Evolutionary conservation across 1,140 invertebrate species (phyloP), one percentile per base, ranked within the genome.

Genomic region (Cotesia typhae): DNA sequence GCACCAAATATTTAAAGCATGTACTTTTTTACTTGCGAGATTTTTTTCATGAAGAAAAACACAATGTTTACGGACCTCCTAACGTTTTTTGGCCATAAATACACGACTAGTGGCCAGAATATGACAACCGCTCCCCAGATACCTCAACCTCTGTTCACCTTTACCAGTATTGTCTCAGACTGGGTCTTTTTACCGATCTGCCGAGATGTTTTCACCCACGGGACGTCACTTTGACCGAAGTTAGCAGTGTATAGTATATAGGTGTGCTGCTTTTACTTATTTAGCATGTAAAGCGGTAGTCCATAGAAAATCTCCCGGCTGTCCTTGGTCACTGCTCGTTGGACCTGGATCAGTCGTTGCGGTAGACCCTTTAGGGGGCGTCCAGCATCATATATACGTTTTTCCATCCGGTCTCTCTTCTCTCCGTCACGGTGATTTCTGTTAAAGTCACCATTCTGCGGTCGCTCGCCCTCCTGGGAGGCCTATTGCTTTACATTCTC

Each of bases 41-140:
- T 38, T 80, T 74, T 76, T 73, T 51, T 47, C 9, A 67, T 78
- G 47, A 77, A 47, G 28, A 52, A 72, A 74, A 75, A 77, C 77
- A 70, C 64, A 47, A 60, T 79, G 80, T 84, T 84, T 82, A 76
- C 74, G 74, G 80, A 83, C 77, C 78, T 82, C 81, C 82, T 84
- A 84, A 85, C 77, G 80, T 82, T 78, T 84, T 80, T 57, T 83
- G 79, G 77, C 79, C 79, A 81, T 83, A 84, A 86, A 84, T 85
- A 83, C 79, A 82, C 74, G 77, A 75, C 52, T 66, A 77, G 81
- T 83, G 83, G 82, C 77, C 83, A 84, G 79, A 81, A 82, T 84
- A 82, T 83, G 80, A 82, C 80, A 78, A 82, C 75, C 61, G 60
- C 61, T 70, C 28, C 75, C 63, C 36, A 41, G 9, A 60, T 57